A percentile compares a stretch with the other conserved stretches of the same genome.
Conservation (phyloP, 2,797 vertebrate species). For the Spea hammondii region DNA sequence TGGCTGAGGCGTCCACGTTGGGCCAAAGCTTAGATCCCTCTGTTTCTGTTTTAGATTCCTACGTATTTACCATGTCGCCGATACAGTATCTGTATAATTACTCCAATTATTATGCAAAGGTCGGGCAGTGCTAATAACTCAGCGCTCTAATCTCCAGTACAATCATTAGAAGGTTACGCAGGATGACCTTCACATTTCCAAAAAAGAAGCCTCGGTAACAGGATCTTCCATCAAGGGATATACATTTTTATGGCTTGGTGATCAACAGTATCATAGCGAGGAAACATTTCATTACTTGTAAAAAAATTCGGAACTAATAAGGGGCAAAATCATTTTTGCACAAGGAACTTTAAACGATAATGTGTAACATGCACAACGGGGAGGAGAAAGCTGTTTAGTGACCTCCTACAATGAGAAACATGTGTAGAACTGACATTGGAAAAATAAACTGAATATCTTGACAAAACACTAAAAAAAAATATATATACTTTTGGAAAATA, state of each 20-base stretch:
- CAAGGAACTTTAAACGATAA: conserved; percentile 14
- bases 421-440: conserved; percentile 26
- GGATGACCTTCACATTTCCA: not conserved
- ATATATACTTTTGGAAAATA: too few species aligned
- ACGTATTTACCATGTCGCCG: too few species aligned
- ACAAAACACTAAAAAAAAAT: not conserved
- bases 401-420: conserved; percentile 31
- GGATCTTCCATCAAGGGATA: not conserved
- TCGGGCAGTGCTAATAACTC: not conserved
- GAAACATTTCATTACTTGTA: conserved; percentile 22
- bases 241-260: not conserved
- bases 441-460: not conserved
- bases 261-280: conserved; percentile 4
- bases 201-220: not conserved
- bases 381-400: not conserved
- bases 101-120: not conserved
- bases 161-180: not conserved
- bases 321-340: conserved; percentile 4
- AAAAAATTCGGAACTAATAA: conserved; percentile 6
- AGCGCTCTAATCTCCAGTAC: not conserved
- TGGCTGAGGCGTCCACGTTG: too few species aligned
- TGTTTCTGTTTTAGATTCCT: too few species aligned
- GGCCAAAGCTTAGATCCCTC: too few species aligned
- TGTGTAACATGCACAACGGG: conserved; percentile 25
- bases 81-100: not conserved